A percentile compares a stretch with the other conserved stretches of the same genome.
Evolutionary conservation across 2,113 vertebrate genomes (phyloP).

Genomic region (Lepisosteus osseus): DNA sequence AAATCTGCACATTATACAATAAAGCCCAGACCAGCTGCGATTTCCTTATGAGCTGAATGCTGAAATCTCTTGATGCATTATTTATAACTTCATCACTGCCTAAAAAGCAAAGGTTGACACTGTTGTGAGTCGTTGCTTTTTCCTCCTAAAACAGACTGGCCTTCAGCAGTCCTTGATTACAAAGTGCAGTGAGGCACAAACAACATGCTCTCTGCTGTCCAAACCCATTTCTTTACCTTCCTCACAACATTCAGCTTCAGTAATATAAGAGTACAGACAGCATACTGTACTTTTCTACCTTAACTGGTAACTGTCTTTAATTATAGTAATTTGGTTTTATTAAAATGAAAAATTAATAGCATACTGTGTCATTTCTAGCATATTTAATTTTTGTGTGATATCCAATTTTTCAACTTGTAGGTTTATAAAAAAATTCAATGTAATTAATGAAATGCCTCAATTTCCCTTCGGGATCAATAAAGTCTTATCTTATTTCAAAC

Average conservation of each 20-base stretch:
- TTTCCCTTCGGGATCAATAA: too few relatives aligned
- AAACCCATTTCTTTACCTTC: neutral
- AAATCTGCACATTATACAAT: constrained; percentile 48
- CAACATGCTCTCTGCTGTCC: neutral
- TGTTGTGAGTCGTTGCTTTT: constrained; percentile 44
- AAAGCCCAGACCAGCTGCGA: constrained; percentile 51
- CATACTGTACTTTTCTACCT: neutral
- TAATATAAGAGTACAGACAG: neutral
- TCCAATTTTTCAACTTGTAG: too few relatives aligned
- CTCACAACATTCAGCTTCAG: neutral
- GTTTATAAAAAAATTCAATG: too few relatives aligned
- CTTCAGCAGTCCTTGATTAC: constrained; percentile 41
- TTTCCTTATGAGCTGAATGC: constrained; percentile 41
- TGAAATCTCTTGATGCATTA: constrained; percentile 61
- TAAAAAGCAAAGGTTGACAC: constrained; percentile 57
- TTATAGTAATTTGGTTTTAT: too few relatives aligned
- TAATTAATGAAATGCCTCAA: too few relatives aligned
- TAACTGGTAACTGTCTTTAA: neutral
- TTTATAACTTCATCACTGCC: constrained; percentile 60
- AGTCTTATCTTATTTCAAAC: too few relatives aligned
- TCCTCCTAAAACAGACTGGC: constrained; percentile 50
- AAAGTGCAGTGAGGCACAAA: neutral
- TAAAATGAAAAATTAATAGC: too few relatives aligned
- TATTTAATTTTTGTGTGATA: too few relatives aligned
- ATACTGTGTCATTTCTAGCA: too few relatives aligned